Evolutionary conservation across 2,888 invertebrate genomes (phyloP).

Genomic region (Meiosimyza platycephala): DNA sequence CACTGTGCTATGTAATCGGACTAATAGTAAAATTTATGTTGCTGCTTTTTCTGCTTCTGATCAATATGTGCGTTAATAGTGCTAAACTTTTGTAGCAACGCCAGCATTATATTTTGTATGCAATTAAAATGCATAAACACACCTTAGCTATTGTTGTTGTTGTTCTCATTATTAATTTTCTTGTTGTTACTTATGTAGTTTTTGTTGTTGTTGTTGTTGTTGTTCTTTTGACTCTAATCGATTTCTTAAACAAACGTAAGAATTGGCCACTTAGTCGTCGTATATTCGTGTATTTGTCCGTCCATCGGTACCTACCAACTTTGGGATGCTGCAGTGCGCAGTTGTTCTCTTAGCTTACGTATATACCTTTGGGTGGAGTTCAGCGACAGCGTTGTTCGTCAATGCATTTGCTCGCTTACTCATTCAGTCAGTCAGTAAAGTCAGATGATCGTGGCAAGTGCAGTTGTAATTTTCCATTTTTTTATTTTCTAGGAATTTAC

Average conservation of each 20-base stretch:
- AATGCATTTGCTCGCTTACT: not conserved
- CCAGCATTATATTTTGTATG: conserved; percentile 19
- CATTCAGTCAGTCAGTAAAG: not conserved
- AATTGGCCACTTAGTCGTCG: not conserved
- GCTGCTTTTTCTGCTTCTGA: too few relatives aligned
- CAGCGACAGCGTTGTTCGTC: not conserved
- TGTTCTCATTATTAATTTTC: not conserved
- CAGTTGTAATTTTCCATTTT: not conserved
- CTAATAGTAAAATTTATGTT: too few relatives aligned
- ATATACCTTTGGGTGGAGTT: conserved; percentile 8
- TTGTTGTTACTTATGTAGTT: too few relatives aligned
- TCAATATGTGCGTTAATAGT: too few relatives aligned
- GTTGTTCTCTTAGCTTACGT: not conserved
- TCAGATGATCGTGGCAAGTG: not conserved
- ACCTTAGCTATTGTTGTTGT: conserved; percentile 12
- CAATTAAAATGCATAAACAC: conserved; percentile 28
- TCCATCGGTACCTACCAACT: not conserved
- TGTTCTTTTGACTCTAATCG: conserved; percentile 4
- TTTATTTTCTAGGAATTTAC: conserved; percentile 13
- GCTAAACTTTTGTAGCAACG: not conserved
- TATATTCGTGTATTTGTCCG: not conserved
- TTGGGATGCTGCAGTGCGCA: not conserved
- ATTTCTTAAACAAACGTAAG: conserved; percentile 10
- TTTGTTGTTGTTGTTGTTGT: not conserved
- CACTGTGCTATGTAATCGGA: too few relatives aligned